phyloP scores from a whole-genome alignment of 2,113 vertebrate species.

The Mustela nigripes region DNA sequence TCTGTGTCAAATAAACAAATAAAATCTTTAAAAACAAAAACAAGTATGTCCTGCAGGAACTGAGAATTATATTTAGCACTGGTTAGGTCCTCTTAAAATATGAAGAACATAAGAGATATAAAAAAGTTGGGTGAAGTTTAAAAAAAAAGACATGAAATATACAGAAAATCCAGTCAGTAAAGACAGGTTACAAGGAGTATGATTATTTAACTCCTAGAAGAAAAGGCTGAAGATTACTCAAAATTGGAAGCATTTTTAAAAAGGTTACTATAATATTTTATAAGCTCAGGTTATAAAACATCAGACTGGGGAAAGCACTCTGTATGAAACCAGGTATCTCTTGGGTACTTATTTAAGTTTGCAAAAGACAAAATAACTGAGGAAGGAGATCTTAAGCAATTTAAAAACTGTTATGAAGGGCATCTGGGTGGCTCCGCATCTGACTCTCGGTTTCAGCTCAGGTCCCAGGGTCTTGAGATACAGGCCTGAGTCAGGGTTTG shows the following conservation, averaged over 20 bases:
- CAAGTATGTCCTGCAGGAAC: background rate
- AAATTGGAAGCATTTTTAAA: background rate
- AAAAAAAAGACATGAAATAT: background rate
- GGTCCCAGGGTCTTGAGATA: background rate
- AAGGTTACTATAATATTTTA: background rate
- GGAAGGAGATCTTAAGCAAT: background rate
- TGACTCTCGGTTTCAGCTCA: background rate
- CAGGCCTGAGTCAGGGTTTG: background rate
- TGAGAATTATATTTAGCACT: background rate
- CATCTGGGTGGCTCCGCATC: background rate
- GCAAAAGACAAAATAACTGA: constrained; percentile 2
- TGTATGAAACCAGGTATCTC: constrained; percentile 25
- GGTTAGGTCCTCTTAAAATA: background rate
- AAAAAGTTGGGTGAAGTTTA: background rate
- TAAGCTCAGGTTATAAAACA: background rate
- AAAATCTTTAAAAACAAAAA: background rate
- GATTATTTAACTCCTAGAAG: constrained; percentile 33
- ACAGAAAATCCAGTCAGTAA: constrained; percentile 36
- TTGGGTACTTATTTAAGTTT: background rate
- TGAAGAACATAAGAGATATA: background rate
- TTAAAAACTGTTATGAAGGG: background rate
- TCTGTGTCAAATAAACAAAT: no score
- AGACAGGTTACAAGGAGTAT: background rate
- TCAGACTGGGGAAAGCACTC: background rate
- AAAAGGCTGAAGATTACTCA: background rate